Evolutionary conservation across 2,888 invertebrate genomes (phyloP).

Genomic region (Ypsolopha sequella): DNA sequence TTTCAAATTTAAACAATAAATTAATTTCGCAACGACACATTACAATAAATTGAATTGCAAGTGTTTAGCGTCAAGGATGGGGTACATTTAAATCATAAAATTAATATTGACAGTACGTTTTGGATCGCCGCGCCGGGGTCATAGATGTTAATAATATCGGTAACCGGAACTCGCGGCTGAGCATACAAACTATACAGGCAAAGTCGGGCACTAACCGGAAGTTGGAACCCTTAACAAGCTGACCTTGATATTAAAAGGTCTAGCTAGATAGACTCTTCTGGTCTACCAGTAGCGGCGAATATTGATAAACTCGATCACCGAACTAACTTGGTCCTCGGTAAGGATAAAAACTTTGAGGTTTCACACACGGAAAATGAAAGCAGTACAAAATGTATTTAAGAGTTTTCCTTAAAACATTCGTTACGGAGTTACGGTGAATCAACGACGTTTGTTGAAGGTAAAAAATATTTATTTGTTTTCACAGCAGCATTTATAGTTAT

Average conservation of each 20-base stretch:
- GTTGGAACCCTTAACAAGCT: constrained; percentile 8
- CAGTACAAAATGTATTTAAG: background rate
- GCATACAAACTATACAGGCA: constrained; percentile 54
- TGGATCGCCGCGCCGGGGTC: constrained; percentile 32
- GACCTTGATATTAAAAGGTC: too few species aligned
- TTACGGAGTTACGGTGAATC: background rate
- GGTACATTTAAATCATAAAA: background rate
- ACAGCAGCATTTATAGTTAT: too few species aligned
- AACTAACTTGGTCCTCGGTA: constrained; percentile 3
- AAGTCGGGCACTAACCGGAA: constrained; percentile 41
- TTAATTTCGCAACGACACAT: too few species aligned
- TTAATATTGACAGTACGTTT: constrained; percentile 1
- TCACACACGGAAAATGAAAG: background rate
- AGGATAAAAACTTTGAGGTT: background rate
- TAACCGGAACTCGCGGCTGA: constrained; percentile 54
- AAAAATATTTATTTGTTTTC: too few species aligned
- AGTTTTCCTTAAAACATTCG: background rate
- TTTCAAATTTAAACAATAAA: too few species aligned
- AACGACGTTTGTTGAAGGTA: too few species aligned
- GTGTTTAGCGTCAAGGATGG: background rate
- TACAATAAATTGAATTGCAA: too few species aligned
- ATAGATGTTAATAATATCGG: constrained; percentile 60
- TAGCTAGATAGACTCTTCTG: too few species aligned
- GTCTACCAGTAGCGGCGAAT: constrained; percentile 15
- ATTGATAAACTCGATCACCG: too few species aligned